Conservation (phyloP, 2,797 vertebrate genomes). For the Pyrrhura leucotis region DNA sequence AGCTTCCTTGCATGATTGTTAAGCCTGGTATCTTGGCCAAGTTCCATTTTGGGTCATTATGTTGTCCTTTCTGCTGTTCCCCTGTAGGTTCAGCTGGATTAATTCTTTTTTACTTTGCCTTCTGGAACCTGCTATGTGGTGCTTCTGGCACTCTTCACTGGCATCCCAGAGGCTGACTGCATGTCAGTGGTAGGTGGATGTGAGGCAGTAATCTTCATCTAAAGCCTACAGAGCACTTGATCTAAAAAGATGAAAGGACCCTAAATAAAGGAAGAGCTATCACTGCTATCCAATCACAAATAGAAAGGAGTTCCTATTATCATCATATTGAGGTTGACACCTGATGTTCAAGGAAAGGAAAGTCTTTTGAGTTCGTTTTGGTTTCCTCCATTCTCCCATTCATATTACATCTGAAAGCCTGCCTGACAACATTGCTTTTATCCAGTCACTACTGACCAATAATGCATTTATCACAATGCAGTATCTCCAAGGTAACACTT, state of each 20-base stretch:
- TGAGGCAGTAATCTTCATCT: conserved; percentile 18
- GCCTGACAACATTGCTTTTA: background rate
- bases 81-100: conserved; percentile 46
- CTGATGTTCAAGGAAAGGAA: background rate
- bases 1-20: conserved; percentile 35
- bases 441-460: conserved; percentile 36
- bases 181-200: conserved; percentile 13
- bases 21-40: conserved; percentile 35
- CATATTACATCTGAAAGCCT: background rate
- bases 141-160: conserved; percentile 23
- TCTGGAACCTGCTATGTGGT: conserved; percentile 7
- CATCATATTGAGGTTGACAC: background rate
- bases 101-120: conserved; percentile 30
- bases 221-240: conserved; percentile 18
- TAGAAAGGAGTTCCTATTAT: background rate
- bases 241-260: conserved; percentile 34
- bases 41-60: conserved; percentile 64
- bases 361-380: background rate
- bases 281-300: background rate
- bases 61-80: conserved; percentile 49
- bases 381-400: background rate
- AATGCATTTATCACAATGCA: conserved; percentile 44
- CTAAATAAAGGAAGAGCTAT: conserved; percentile 24
- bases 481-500: conserved; percentile 64
- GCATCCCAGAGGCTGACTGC: conserved; percentile 36